Evolutionary conservation across 2,113 vertebrate genomes (phyloP).

Genomic region (Barnardius zonarius): DNA sequence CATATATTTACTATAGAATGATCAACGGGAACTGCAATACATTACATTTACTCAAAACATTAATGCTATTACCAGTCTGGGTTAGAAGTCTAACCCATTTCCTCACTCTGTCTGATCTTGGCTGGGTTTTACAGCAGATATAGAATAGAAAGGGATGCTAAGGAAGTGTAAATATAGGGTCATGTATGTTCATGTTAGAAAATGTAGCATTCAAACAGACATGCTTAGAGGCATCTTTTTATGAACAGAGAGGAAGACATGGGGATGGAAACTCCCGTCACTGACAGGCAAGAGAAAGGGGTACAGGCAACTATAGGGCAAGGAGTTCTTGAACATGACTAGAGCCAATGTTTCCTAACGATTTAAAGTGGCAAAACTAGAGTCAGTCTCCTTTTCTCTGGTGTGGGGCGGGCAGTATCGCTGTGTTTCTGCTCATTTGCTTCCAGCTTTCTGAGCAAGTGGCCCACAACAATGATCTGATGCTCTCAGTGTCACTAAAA

Average conservation of each 20-base stretch:
- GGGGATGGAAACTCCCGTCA: not conserved
- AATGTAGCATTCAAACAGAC: not conserved
- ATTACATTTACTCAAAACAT: not conserved
- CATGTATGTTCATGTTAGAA: not conserved
- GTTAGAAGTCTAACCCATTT: not conserved
- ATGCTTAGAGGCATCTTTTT: not conserved
- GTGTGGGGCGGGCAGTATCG: not conserved
- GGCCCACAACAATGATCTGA: not conserved
- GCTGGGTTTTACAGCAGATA: not conserved
- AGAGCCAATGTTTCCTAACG: not conserved
- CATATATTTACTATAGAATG: not conserved
- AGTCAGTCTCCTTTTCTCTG: not conserved
- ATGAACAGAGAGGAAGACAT: not conserved
- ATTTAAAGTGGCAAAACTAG: not conserved
- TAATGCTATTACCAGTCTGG: not conserved
- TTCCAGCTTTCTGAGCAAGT: not conserved
- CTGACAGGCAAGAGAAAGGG: not conserved
- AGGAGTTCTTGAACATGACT: not conserved
- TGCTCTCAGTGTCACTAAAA: slow-evolving; percentile 16
- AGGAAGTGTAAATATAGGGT: not conserved
- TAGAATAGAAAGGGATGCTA: not conserved
- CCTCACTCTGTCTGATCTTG: not conserved
- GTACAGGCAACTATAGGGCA: not conserved
- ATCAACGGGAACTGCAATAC: not conserved
- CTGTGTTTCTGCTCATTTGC: not conserved